These are phyloP conservation scores for Megatriorchis doriae DNA, from an alignment of 2,113 vertebrate species.

Conservation along the genomic window DNA sequence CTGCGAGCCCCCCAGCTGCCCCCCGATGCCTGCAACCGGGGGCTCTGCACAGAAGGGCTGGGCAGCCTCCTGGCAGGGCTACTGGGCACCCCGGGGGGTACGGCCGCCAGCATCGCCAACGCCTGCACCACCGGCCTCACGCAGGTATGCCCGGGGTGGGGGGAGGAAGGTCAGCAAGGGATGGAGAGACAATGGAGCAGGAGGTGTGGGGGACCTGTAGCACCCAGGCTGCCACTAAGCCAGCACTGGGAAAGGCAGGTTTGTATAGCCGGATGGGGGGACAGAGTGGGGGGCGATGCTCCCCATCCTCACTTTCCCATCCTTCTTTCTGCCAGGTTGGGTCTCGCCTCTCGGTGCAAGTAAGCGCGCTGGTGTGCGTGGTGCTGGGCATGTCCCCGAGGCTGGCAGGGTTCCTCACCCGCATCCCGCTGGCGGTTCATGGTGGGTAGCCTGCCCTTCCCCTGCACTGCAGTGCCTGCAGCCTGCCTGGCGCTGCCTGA, in stretches of 20 bases:
- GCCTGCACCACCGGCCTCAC: slow-evolving; percentile 71
- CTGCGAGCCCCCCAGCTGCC: slow-evolving; percentile 63
- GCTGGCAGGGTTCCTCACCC: slow-evolving; percentile 71
- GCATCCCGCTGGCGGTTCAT: slow-evolving; percentile 74
- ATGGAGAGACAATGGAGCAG: not conserved
- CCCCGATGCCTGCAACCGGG: slow-evolving; percentile 72
- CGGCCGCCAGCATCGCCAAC: slow-evolving; percentile 77
- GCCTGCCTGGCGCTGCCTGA: not conserved
- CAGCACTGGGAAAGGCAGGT: not conserved
- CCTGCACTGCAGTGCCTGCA: fast-evolving
- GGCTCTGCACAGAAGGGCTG: slow-evolving; percentile 77
- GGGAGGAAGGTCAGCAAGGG: not conserved
- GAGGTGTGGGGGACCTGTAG: not conserved
- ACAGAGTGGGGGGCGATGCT: not conserved
- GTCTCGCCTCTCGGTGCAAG: slow-evolving; percentile 62
- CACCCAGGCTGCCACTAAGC: not conserved
- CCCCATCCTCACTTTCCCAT: not conserved
- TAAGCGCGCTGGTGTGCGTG: slow-evolving; percentile 67
- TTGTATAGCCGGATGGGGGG: not conserved
- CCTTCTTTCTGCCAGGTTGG: slow-evolving; percentile 63
- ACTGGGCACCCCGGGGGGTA: slow-evolving; percentile 74
- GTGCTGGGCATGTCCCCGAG: slow-evolving; percentile 75
- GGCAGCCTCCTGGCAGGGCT: slow-evolving; percentile 77
- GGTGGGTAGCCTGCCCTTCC: slow-evolving; percentile 60
- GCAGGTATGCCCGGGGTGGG: slow-evolving; percentile 62